Evolutionary conservation across 2,888 invertebrate genomes (phyloP), one percentile per base, ranked within the genome.

Genomic region (Nasonia oneida): DNA sequence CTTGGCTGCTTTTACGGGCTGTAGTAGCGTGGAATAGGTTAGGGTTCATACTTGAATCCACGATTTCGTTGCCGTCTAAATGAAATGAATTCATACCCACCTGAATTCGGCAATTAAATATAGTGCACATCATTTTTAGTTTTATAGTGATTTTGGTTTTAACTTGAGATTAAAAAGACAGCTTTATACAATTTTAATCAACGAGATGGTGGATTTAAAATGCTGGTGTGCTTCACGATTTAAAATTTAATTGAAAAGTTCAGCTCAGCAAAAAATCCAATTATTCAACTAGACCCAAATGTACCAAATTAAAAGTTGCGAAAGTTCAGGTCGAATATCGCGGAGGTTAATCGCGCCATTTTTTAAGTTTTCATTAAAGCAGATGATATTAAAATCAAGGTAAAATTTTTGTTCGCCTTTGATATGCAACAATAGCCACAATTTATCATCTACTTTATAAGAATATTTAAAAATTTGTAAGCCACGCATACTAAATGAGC

Each of bases 161-260:
- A 53, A 53, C 18, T 53, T 18, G 18, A 18, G 53, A 53, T 53
- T 53, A 53, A 53, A 53, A 53, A 18, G 53, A 53, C 18, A 18
- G 0, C 8, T 23, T 8, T 61, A 61, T 1, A 47, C 12, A 10
- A 47, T n/a, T 5, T 3, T n/a, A n/a, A 12, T 10, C 29, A n/a
- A 67, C 12, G 12, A 12, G 33, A 67, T 33, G 33, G 8, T 8
- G 4, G 14, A 23, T 67, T 67, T 14, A 33, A 67, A 23, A 67
- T n/a, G 29, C 29, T 33, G 23, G 14, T 37, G 33, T 70, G 15
- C n/a, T 71, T 37, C 18, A 14, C 18, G 18, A 10, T 18, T 18
- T 42, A 39, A 71, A 71, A 39, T 39, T 71, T 39, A 18, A 71
- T 71, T 42, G 39, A 71, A 71, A 67, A 71, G 39, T 39, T 71